phyloP scores from a whole-genome alignment of 2,113 vertebrate genomes.

The Osmerus eperlanus region DNA sequence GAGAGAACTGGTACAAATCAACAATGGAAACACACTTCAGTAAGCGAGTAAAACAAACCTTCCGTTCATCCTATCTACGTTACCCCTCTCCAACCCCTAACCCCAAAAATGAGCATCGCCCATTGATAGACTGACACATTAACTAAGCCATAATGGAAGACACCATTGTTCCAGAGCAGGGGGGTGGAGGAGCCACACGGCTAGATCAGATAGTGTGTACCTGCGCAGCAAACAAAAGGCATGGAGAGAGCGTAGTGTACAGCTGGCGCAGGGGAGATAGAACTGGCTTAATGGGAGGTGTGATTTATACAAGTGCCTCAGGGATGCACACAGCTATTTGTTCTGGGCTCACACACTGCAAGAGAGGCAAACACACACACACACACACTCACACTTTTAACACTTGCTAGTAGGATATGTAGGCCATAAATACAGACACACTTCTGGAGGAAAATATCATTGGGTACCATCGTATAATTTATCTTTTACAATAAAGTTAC shows the following conservation, averaged over 20 bases:
- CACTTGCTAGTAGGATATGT: background rate
- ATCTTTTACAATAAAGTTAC: background rate
- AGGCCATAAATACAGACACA: background rate
- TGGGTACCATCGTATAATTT: too few relatives aligned
- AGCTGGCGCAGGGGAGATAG: background rate
- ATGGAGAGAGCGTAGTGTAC: background rate
- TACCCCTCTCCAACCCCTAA: background rate
- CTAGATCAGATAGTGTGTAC: background rate
- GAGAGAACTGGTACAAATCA: too few relatives aligned
- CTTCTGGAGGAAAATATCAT: too few relatives aligned
- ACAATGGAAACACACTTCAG: too few relatives aligned
- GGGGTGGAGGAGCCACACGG: constrained; percentile 1
- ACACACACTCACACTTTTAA: background rate
- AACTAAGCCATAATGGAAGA: background rate
- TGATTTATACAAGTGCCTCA: constrained; percentile 4
- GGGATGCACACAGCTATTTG: background rate
- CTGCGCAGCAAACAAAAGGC: background rate
- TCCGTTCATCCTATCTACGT: background rate
- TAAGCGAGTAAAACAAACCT: too few relatives aligned
- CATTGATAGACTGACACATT: constrained; percentile 24
- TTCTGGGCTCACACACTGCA: background rate
- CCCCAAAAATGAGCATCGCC: background rate
- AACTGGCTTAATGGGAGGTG: background rate
- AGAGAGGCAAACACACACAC: background rate
- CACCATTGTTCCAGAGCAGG: background rate